Percentiles rank a stretch among this genome's conserved stretches.
phyloP scores from a whole-genome alignment of 2,888 invertebrate species.

The Drosophila ochracea region DNA sequence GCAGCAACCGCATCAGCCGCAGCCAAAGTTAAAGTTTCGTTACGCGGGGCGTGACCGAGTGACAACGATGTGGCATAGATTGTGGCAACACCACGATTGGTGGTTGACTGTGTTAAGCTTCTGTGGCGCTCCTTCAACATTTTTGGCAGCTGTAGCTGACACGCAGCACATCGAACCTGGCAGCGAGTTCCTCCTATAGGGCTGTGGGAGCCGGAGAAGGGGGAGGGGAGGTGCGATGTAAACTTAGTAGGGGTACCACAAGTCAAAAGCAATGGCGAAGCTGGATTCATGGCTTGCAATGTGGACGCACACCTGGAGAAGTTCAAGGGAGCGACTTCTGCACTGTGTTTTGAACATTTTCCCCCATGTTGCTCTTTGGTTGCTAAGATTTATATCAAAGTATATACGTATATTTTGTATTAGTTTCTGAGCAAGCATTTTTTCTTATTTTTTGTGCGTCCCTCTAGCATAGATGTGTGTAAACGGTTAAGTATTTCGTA shows the following conservation, averaged over 20 bases:
- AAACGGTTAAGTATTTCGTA: conserved; percentile 19
- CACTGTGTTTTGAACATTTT: conserved; percentile 39
- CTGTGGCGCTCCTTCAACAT: conserved; percentile 25
- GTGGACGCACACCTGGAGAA: conserved; percentile 23
- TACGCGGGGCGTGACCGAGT: conserved; percentile 61
- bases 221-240: background rate
- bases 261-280: conserved; percentile 38
- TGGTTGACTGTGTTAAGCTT: conserved; percentile 33
- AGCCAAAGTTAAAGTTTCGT: conserved; percentile 46
- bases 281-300: background rate
- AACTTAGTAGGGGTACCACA: conserved; percentile 6
- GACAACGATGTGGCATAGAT: conserved; percentile 69
- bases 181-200: conserved; percentile 17
- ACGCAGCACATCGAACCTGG: conserved; percentile 31
- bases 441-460: conserved; percentile 15
- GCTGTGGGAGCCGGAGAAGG: background rate
- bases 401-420: conserved; percentile 5
- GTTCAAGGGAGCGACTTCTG: background rate
- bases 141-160: conserved; percentile 65
- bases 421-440: conserved; percentile 11
- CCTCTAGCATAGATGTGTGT: conserved; percentile 1
- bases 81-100: conserved; percentile 33
- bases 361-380: conserved; percentile 4
- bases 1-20: conserved; percentile 30
- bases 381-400: background rate